These are phyloP conservation scores for Regulus satrapa DNA, from an alignment of 2,113 vertebrate species.

Conservation along the genomic window DNA sequence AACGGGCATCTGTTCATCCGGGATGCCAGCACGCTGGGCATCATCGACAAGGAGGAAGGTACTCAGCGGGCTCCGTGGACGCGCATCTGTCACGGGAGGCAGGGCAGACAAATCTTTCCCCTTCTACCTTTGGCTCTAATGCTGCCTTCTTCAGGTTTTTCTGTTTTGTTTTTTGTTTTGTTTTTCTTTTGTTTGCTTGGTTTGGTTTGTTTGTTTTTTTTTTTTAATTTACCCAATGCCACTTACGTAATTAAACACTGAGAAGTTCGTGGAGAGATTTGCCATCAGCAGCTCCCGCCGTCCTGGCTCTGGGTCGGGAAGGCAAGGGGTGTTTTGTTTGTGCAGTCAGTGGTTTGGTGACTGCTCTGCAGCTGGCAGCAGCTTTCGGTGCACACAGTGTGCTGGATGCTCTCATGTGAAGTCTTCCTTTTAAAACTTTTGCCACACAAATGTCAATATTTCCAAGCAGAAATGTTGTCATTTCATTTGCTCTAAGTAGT, in stretches of 20 bases:
- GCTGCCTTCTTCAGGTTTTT: neutral
- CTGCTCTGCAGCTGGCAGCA: neutral
- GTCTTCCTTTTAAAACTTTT: neutral
- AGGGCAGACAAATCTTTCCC: neutral
- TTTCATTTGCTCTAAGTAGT: neutral
- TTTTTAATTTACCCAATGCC: neutral
- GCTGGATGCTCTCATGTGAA: neutral
- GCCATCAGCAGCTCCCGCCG: neutral
- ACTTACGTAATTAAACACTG: neutral
- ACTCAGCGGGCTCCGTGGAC: slow-evolving; percentile 38
- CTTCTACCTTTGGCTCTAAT: neutral
- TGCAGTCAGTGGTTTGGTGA: neutral
- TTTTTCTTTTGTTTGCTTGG: neutral
- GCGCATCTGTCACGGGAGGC: slow-evolving; percentile 13
- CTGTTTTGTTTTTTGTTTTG: neutral
- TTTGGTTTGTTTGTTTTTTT: neutral
- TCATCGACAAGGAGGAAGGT: slow-evolving; percentile 86
- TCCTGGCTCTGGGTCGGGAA: neutral
- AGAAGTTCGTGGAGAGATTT: neutral
- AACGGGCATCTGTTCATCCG: slow-evolving; percentile 81
- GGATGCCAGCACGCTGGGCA: slow-evolving; percentile 79
- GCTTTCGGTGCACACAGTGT: rapidly evolving
- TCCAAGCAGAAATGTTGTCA: neutral
- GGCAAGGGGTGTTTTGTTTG: neutral
- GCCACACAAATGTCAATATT: neutral